Evolutionary conservation across 1,140 invertebrate species (phyloP).

Genomic region (Adoxophyes honmai): DNA sequence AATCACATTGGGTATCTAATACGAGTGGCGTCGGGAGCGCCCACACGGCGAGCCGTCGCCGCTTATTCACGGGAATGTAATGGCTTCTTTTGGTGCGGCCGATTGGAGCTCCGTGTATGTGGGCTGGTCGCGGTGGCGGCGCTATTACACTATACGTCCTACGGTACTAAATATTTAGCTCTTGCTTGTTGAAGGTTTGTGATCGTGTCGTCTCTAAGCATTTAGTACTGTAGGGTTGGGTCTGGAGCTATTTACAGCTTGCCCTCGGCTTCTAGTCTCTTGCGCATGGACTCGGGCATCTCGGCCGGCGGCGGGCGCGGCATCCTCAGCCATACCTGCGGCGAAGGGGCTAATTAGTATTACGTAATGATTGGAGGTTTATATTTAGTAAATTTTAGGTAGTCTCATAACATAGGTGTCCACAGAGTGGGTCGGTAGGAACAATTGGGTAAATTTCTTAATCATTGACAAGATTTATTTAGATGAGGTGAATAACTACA

Average conservation of each 20-base stretch:
- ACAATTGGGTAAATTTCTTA: slow-evolving; percentile 56
- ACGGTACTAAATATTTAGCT: neutral
- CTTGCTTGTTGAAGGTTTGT: slow-evolving; percentile 4
- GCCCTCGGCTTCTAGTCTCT: slow-evolving; percentile 82
- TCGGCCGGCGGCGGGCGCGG: slow-evolving; percentile 98
- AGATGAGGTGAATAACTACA: slow-evolving; percentile 4
- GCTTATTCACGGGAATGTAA: too few relatives aligned
- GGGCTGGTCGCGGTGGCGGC: too few relatives aligned
- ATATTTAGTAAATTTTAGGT: slow-evolving; percentile 8
- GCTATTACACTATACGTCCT: neutral
- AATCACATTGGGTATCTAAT: slow-evolving; percentile 32
- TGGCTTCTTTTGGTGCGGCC: too few relatives aligned
- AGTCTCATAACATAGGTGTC: slow-evolving; percentile 34
- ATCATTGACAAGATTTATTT: slow-evolving; percentile 38
- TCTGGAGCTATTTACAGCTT: slow-evolving; percentile 54
- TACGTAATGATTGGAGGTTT: neutral
- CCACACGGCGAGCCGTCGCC: too few relatives aligned
- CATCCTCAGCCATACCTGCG: slow-evolving; percentile 85
- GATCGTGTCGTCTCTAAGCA: neutral
- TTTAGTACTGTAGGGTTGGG: neutral
- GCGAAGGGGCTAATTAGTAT: slow-evolving; percentile 10
- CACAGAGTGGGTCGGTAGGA: slow-evolving; percentile 53
- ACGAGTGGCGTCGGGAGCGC: slow-evolving; percentile 17
- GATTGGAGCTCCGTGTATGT: too few relatives aligned
- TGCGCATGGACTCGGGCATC: slow-evolving; percentile 97